Evolutionary conservation across 2,888 invertebrate genomes (phyloP).

Genomic region (Meiosimyza platycephala): DNA sequence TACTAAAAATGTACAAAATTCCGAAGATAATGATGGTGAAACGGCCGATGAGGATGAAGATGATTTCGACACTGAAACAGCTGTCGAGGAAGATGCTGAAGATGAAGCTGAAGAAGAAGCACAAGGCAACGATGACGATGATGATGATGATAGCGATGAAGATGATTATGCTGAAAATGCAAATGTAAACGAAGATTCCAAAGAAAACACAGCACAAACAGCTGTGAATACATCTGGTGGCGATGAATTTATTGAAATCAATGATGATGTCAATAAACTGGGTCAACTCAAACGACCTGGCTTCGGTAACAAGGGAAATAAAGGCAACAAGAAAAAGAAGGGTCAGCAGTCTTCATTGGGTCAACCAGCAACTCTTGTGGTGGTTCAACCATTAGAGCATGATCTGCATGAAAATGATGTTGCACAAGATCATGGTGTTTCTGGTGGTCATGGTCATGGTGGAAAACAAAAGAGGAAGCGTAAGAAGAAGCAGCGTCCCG

Average conservation of each 20-base stretch:
- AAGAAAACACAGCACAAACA: slow-evolving; percentile 29
- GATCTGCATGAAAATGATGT: slow-evolving; percentile 40
- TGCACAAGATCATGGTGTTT: slow-evolving; percentile 42
- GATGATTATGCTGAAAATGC: slow-evolving; percentile 29
- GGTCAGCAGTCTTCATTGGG: slow-evolving; percentile 44
- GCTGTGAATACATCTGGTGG: slow-evolving; percentile 46
- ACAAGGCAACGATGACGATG: slow-evolving; percentile 40
- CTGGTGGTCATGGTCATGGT: slow-evolving; percentile 43
- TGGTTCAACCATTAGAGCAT: slow-evolving; percentile 55
- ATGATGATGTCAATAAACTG: slow-evolving; percentile 46
- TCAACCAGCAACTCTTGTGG: slow-evolving; percentile 59
- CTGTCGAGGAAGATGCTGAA: slow-evolving; percentile 42
- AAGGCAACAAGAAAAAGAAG: slow-evolving; percentile 50
- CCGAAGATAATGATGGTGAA: slow-evolving; percentile 37
- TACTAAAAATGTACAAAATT: slow-evolving; percentile 22
- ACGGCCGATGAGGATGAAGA: slow-evolving; percentile 31
- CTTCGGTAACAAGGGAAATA: slow-evolving; percentile 52
- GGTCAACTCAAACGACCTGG: slow-evolving; percentile 52
- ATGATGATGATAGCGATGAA: slow-evolving; percentile 28
- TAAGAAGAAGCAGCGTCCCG: slow-evolving; percentile 54
- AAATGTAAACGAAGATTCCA: slow-evolving; percentile 2
- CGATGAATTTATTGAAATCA: slow-evolving; percentile 60
- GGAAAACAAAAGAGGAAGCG: slow-evolving; percentile 56
- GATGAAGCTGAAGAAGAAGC: slow-evolving; percentile 41
- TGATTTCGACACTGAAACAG: slow-evolving; percentile 33